Percentiles rank a stretch among this genome's conserved stretches.
Evolutionary conservation across 2,888 invertebrate genomes (phyloP).

Genomic region (Ophion ventricosus): DNA sequence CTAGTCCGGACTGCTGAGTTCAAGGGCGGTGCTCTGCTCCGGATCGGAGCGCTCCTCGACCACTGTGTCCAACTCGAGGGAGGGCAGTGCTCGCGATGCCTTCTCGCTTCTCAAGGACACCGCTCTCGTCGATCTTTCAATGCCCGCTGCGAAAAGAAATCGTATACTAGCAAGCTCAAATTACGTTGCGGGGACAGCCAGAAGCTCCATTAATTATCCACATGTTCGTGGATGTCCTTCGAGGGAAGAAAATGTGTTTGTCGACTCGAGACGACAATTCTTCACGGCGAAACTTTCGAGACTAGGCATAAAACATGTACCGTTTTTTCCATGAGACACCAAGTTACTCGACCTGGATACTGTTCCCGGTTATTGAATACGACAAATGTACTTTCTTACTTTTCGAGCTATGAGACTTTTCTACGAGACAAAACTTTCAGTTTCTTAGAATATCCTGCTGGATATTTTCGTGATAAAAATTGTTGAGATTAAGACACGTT

Average conservation of each 20-base stretch:
- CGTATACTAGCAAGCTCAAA: slow-evolving; percentile 82
- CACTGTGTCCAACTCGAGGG: slow-evolving; percentile 92
- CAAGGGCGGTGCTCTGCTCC: slow-evolving; percentile 85
- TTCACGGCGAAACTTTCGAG: slow-evolving; percentile 12
- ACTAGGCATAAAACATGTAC: slow-evolving; percentile 24
- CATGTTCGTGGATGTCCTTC: background rate
- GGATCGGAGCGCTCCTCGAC: slow-evolving; percentile 93
- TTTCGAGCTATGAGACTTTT: background rate
- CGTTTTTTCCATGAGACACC: background rate
- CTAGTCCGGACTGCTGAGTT: slow-evolving; percentile 81
- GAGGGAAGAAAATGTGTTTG: background rate
- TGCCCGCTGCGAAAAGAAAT: slow-evolving; percentile 75
- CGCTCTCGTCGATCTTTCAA: slow-evolving; percentile 84
- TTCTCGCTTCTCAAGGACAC: slow-evolving; percentile 87
- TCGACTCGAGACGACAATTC: background rate
- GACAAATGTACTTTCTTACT: background rate
- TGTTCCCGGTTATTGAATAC: slow-evolving; percentile 9
- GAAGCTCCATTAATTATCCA: slow-evolving; percentile 1
- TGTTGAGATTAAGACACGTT: background rate
- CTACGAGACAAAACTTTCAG: background rate
- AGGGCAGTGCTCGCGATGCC: slow-evolving; percentile 90
- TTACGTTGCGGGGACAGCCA: slow-evolving; percentile 78
- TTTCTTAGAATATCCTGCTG: background rate
- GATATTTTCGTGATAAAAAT: background rate
- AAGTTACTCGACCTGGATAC: slow-evolving; percentile 26